Percentiles rank a stretch among this genome's conserved stretches.
phyloP scores from a whole-genome alignment of 2,888 invertebrate genomes.

The Leptinotarsa rubiginosa region DNA sequence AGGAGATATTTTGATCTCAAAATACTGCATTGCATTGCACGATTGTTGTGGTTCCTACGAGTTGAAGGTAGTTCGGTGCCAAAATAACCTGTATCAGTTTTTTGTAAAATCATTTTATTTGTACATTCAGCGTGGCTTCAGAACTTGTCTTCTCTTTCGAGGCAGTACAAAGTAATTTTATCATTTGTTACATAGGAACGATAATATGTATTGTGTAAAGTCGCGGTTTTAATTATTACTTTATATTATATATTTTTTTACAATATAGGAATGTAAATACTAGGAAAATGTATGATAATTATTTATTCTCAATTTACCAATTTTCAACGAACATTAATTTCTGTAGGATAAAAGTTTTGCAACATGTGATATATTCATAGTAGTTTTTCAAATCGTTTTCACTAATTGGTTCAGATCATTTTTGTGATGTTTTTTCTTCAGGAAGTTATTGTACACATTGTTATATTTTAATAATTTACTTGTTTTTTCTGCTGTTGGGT shows the following conservation, averaged over 20 bases:
- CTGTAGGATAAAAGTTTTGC: conserved; percentile 32
- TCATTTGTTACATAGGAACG: conserved; percentile 34
- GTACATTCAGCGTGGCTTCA: conserved; percentile 26
- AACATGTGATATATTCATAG: conserved; percentile 18
- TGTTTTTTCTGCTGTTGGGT: conserved; percentile 6
- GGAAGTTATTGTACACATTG: background rate
- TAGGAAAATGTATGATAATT: conserved; percentile 32
- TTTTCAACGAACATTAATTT: conserved; percentile 47
- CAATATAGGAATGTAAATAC: conserved; percentile 44
- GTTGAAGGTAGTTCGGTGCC: conserved; percentile 50
- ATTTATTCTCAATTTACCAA: conserved; percentile 34
- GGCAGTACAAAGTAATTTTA: conserved; percentile 51
- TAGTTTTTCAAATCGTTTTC: conserved; percentile 2
- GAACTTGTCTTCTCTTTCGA: conserved; percentile 39
- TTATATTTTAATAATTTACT: conserved; percentile 16
- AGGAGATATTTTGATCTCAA: conserved; percentile 58
- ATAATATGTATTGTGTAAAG: conserved; percentile 44
- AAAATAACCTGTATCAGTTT: conserved; percentile 43
- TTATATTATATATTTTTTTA: conserved; percentile 42
- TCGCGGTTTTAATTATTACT: conserved; percentile 45
- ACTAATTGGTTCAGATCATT: conserved; percentile 1
- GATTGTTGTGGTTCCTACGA: conserved; percentile 53
- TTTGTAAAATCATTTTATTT: conserved; percentile 24
- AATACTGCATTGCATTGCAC: conserved; percentile 58
- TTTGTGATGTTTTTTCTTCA: conserved; percentile 9